phyloP scores from a whole-genome alignment of 1,140 invertebrate genomes.

The Drosophila oshimai region DNA sequence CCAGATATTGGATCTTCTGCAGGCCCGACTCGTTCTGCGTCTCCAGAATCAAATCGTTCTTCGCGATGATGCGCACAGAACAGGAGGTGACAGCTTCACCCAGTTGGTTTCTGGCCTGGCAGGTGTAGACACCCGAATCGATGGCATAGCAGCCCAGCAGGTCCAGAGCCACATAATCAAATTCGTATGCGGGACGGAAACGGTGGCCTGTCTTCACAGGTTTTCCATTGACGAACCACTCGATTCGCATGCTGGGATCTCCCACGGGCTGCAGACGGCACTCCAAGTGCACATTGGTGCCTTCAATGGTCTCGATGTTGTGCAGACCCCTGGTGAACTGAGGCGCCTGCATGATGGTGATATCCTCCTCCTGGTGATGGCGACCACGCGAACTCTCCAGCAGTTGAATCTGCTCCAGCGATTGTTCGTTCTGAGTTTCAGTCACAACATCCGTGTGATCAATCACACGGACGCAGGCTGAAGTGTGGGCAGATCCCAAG shows the following conservation, averaged over 20 bases:
- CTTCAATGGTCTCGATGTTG: constrained; percentile 95
- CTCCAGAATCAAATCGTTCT: constrained; percentile 92
- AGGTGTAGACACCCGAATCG: constrained; percentile 98
- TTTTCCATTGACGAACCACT: constrained; percentile 98
- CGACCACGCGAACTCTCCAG: constrained; percentile 93
- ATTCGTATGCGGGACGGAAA: constrained; percentile 97
- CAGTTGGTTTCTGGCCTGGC: constrained; percentile 94
- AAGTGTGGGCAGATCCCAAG: constrained; percentile 95
- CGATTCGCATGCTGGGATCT: constrained; percentile 96
- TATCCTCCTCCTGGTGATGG: constrained; percentile 89
- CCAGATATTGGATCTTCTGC: constrained; percentile 95
- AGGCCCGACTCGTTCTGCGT: constrained; percentile 93
- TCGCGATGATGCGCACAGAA: constrained; percentile 93
- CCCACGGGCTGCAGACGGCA: constrained; percentile 96
- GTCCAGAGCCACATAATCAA: constrained; percentile 98
- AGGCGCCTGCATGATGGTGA: constrained; percentile 91
- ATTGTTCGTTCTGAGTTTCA: constrained; percentile 97
- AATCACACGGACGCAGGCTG: constrained; percentile 93
- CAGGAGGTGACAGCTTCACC: constrained; percentile 97
- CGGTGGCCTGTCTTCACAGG: constrained; percentile 95
- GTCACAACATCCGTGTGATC: constrained; percentile 93
- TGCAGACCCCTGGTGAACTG: constrained; percentile 94
- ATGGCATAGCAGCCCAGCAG: constrained; percentile 97
- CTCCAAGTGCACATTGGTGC: constrained; percentile 96
- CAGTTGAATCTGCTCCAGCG: constrained; percentile 96